Evolutionary conservation across 2,797 vertebrate genomes (phyloP), one percentile per base, ranked within the genome.

Genomic region (Forpus xanthops): DNA sequence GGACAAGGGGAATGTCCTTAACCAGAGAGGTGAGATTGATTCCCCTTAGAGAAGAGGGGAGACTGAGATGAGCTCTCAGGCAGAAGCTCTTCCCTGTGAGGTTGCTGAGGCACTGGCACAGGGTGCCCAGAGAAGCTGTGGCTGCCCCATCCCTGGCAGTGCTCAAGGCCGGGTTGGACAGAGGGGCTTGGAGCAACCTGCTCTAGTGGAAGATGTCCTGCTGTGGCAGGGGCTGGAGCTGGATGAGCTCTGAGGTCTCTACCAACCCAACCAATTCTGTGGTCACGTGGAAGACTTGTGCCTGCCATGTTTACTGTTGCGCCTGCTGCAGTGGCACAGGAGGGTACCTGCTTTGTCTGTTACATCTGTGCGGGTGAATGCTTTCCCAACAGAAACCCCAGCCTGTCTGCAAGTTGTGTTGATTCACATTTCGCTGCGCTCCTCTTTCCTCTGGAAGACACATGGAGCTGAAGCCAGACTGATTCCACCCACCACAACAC

Each of bases 401-500:
- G 77, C 66, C n/a, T 17, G 61, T 0, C 31, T 7, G 49, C 58
- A 27, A 85, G 37, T 0, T 0, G 20, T 5, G 16, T 4, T 73
- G 64, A 44, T 50, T 60, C 30, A 1, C 5, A 0, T 25, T 41
- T 4, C 41, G 71, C 85, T 28, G 49, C 23, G 3, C 18, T 28
- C 37, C 62, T 5, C 19, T 14, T 86, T 75, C 73, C 90, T 79
- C 83, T 81, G 84, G 92, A 81, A 87, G 58, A n/a, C 67, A 56
- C 70, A 39, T 33, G 53, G 9, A 60, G 73, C 83, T 53, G 83
- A 58, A 94, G 83, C 50, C 88, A 84, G 66, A 50, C 81, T 7
- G 4, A 75, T 89, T 52, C 87, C 92, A 89, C 92, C 87, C 85
- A 85, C 81, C 92, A 77, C 79, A n/a, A 33, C 2, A 3, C 71